phyloP scores from a whole-genome alignment of 2,113 vertebrate species.

The Rhinichthys klamathensis region DNA sequence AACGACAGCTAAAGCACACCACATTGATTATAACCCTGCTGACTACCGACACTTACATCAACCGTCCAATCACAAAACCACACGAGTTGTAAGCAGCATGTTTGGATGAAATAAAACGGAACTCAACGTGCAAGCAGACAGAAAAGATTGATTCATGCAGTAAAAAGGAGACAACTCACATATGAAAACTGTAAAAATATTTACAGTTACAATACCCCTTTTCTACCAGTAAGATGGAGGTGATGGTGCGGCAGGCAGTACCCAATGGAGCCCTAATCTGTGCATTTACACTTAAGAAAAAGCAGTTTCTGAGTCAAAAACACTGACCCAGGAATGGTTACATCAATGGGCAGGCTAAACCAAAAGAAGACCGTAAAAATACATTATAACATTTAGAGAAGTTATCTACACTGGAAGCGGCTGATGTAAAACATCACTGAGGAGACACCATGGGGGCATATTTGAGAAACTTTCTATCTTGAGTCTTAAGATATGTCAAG shows the following conservation, averaged over 20 bases:
- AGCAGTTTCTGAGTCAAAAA: not conserved
- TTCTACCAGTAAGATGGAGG: not conserved
- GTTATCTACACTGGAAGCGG: not conserved
- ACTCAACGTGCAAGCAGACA: not conserved
- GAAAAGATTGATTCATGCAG: constrained; percentile 35
- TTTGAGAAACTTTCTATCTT: no score
- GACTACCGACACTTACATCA: constrained; percentile 38
- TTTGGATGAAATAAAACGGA: constrained; percentile 3
- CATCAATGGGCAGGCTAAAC: not conserved
- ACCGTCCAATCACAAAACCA: constrained; percentile 36
- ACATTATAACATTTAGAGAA: not conserved
- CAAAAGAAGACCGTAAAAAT: not conserved
- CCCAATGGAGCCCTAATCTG: not conserved
- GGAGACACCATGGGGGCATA: no score
- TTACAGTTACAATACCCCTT: not conserved
- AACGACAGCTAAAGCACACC: constrained; percentile 40
- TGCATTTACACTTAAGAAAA: not conserved
- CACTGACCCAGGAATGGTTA: not conserved
- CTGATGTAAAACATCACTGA: not conserved
- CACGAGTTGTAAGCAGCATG: not conserved
- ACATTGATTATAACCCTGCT: constrained; percentile 47
- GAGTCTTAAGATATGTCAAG: no score
- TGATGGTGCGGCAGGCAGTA: not conserved
- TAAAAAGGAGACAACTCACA: not conserved
- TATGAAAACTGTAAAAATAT: not conserved